Percentiles rank a stretch among this genome's conserved stretches.
These are phyloP conservation scores for Trogon surrucura DNA, from an alignment of 2,113 vertebrate genomes.

Conservation along the genomic window DNA sequence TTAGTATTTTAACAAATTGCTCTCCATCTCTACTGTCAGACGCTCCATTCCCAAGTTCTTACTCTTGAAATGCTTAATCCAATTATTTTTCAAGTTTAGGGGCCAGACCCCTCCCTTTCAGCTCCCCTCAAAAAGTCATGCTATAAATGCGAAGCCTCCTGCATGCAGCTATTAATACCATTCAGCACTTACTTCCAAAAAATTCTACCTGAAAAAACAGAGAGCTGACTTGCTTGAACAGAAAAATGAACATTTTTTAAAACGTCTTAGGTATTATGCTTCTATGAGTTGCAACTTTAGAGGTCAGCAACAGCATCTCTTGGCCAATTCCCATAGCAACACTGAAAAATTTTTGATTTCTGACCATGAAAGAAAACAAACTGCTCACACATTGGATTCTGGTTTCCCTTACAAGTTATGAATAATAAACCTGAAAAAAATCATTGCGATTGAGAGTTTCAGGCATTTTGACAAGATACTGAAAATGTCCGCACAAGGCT, in stretches of 20 bases:
- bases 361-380: background rate
- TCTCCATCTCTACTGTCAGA: background rate
- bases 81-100: background rate
- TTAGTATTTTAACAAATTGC: background rate
- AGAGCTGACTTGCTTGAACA: background rate
- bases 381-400: background rate
- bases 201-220: background rate
- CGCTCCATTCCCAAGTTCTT: background rate
- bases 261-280: background rate
- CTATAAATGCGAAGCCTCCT: background rate
- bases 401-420: background rate
- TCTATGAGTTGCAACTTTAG: background rate
- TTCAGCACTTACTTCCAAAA: background rate
- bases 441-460: background rate
- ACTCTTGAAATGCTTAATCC: background rate
- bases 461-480: background rate
- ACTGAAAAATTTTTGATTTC: background rate
- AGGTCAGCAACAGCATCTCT: background rate
- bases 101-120: background rate
- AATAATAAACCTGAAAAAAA: background rate
- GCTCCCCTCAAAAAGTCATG: background rate
- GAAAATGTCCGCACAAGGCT: background rate
- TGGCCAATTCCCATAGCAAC: background rate
- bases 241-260: background rate
- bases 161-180: background rate